phyloP scores from a whole-genome alignment of 2,113 vertebrate species.

The Corvus hawaiiensis region DNA sequence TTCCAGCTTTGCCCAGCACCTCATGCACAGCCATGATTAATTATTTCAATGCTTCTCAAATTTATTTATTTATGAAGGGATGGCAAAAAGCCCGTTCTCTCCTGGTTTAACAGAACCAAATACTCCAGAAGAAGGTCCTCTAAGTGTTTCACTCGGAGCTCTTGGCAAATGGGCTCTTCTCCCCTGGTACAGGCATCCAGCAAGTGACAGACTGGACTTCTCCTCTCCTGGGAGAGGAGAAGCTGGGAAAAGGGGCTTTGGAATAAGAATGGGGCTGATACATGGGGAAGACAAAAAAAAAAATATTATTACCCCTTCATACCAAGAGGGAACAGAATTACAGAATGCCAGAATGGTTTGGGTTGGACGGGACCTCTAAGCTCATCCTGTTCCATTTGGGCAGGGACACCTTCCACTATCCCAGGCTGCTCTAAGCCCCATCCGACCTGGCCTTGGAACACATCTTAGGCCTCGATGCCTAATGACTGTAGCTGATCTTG shows the following conservation, averaged over 20 bases:
- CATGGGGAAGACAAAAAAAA: accelerated
- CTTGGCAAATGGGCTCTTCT: neutral
- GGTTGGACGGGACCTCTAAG: neutral
- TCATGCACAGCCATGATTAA: accelerated
- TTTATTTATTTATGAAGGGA: neutral
- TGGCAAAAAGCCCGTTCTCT: neutral
- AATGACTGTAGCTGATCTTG: neutral
- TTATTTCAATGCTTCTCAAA: neutral
- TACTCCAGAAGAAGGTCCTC: neutral
- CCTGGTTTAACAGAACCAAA: neutral
- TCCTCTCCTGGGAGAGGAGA: neutral
- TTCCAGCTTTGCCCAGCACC: neutral
- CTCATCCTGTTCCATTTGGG: neutral
- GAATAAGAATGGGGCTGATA: neutral
- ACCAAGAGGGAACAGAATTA: neutral
- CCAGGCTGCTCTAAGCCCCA: accelerated
- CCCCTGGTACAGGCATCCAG: accelerated
- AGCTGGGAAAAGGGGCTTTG: neutral
- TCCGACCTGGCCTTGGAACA: neutral
- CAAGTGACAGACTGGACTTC: too few species aligned
- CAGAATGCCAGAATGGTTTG: neutral
- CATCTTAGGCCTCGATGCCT: accelerated
- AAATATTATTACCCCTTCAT: neutral
- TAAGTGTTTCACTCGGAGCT: neutral
- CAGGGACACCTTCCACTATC: neutral